A percentile compares a stretch with the other conserved stretches of the same genome.
Evolutionary conservation across 2,888 invertebrate species (phyloP).

Genomic region (Lamproptera curius): DNA sequence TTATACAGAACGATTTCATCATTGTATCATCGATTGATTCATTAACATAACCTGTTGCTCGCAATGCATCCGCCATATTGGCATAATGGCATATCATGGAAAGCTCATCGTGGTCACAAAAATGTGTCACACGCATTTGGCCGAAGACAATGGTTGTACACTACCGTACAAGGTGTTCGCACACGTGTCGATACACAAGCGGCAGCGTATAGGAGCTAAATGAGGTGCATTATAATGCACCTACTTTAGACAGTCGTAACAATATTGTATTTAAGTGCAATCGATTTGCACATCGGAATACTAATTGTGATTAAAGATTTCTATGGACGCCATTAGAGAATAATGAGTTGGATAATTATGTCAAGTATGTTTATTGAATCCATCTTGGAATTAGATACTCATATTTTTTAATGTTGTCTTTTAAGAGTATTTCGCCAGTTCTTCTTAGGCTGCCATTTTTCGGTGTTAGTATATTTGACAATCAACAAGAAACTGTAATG

Average conservation of each 20-base stretch:
- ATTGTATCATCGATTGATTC: slow-evolving; percentile 9
- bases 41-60: slow-evolving; percentile 10
- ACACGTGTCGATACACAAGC: neutral
- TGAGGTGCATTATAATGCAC: neutral
- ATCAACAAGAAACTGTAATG: too few species aligned
- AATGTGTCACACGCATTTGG: slow-evolving; percentile 36
- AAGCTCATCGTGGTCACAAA: slow-evolving; percentile 32
- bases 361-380: too few species aligned
- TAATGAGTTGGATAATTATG: neutral
- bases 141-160: slow-evolving; percentile 20
- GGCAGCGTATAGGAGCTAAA: neutral
- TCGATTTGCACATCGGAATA: too few species aligned
- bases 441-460: too few species aligned
- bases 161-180: slow-evolving; percentile 4
- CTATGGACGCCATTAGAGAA: neutral
- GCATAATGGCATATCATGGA: slow-evolving; percentile 26
- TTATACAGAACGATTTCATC: too few species aligned
- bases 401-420: too few species aligned
- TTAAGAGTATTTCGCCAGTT: too few species aligned
- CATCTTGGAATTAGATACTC: too few species aligned
- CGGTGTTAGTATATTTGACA: too few species aligned
- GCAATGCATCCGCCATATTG: slow-evolving; percentile 25
- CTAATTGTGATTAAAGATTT: too few species aligned
- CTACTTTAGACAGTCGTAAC: too few species aligned
- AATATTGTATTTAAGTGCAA: neutral